These are phyloP conservation scores for Sebastes minor DNA, from an alignment of 2,797 vertebrate genomes.

Conservation along the genomic window DNA sequence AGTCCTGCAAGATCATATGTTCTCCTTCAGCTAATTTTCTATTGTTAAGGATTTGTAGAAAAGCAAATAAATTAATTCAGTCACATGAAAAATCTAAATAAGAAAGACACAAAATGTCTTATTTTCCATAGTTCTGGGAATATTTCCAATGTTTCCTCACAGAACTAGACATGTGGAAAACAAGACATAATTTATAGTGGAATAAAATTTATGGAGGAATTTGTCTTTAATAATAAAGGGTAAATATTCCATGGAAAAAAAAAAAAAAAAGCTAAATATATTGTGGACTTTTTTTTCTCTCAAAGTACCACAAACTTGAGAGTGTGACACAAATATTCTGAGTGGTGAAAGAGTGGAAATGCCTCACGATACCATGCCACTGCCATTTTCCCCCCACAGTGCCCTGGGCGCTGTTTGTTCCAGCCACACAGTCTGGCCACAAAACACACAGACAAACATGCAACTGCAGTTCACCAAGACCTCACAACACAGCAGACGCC, in stretches of 20 bases:
- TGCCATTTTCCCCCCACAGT: slow-evolving; percentile 13
- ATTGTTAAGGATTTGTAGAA: background rate
- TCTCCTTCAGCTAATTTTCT: background rate
- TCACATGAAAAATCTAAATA: slow-evolving; percentile 6
- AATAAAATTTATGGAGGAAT: slow-evolving; percentile 27
- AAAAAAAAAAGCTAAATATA: slow-evolving; percentile 4
- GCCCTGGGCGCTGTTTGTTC: slow-evolving; percentile 26
- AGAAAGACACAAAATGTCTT: slow-evolving; percentile 19
- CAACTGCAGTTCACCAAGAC: slow-evolving; percentile 34
- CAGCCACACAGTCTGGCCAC: slow-evolving; percentile 60
- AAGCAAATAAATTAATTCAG: background rate
- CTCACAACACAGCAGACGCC: slow-evolving; percentile 23
- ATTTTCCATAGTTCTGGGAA: slow-evolving; percentile 39
- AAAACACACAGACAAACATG: slow-evolving; percentile 41
- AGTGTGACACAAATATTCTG: slow-evolving; percentile 38
- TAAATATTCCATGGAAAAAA: slow-evolving; percentile 35
- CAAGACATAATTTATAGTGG: slow-evolving; percentile 32
- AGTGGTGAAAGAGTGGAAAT: slow-evolving; percentile 23
- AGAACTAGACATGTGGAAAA: slow-evolving; percentile 49
- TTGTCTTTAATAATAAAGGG: slow-evolving; percentile 35
- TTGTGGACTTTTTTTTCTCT: slow-evolving; percentile 1
- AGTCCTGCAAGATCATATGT: background rate
- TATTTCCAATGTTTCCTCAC: slow-evolving; percentile 36
- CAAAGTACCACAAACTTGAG: slow-evolving; percentile 35
- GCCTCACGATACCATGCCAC: slow-evolving; percentile 13